Evolutionary conservation across 2,797 vertebrate genomes (phyloP), one percentile per base, ranked within the genome.

Genomic region (Sebastiscus albofasciatus): DNA sequence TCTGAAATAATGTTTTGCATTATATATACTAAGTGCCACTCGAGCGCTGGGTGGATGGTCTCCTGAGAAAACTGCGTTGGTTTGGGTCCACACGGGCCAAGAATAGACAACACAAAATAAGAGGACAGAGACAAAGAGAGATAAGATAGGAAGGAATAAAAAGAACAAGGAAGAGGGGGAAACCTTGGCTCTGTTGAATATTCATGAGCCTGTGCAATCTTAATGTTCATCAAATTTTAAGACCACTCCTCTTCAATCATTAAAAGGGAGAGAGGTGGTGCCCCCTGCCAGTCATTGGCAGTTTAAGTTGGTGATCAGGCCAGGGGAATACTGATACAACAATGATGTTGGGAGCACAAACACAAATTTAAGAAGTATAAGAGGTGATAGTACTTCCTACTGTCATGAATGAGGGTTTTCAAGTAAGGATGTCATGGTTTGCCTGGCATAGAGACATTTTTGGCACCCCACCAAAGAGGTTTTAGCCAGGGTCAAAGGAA

Each of bases 151-250:
- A 49, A 49, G 46, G 18, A 0, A 20, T 49, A 49, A 55, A 61
- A 65, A 16, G 11, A 54, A 33, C 0, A 3, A 58, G 18, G 8
- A 24, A 56, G 10, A 24, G 12, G 14, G n/a, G 31, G 58, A 16
- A 73, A 71, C 33, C 8, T 72, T 65, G 73, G 29, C 61, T 72
- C 58, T 73, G 62, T 8, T 81, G 61, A 89, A 90, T 88, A 87
- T 88, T 88, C 49, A 91, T 86, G 61, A 82, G 42, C 12, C 67
- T 27, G 26, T 39, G 72, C 42, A 79, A 78, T 60, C 75, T 70
- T 77, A 82, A 80, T 72, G 84, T 60, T 97, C 90, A 96, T 96
- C 88, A 96, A 96, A 93, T 60, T 77, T 90, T 80, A 74, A 78
- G 72, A 82, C 16, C 2, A 65, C 31, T 42, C 22, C 13, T 83